phyloP scores from a whole-genome alignment of 2,888 invertebrate species.

The Epirrhoe alternata region DNA sequence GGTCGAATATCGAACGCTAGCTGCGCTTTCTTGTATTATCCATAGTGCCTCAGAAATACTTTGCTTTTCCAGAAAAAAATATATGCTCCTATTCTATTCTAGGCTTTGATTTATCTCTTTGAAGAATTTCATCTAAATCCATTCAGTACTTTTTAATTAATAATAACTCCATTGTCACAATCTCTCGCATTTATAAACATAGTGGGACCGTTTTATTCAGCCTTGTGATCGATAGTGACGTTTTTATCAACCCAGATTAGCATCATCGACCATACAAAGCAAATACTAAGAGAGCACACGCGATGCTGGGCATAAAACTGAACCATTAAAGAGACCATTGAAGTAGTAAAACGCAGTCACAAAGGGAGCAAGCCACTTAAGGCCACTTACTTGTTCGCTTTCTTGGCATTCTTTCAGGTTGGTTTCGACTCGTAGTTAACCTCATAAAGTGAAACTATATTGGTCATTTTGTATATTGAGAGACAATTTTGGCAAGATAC shows the following conservation, averaged over 20 bases:
- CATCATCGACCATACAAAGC: slow-evolving; percentile 18
- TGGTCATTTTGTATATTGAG: slow-evolving; percentile 11
- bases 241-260: slow-evolving; percentile 11
- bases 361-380: slow-evolving; percentile 64
- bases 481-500: not conserved
- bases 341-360: slow-evolving; percentile 63
- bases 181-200: too few species aligned
- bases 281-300: slow-evolving; percentile 21
- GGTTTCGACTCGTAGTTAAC: slow-evolving; percentile 52
- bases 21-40: too few species aligned
- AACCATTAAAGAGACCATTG: slow-evolving; percentile 55
- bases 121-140: too few species aligned
- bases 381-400: slow-evolving; percentile 63
- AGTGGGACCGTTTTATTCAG: too few species aligned
- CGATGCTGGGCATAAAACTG: slow-evolving; percentile 49
- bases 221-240: not conserved
- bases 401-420: slow-evolving; percentile 68
- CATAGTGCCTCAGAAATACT: too few species aligned
- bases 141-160: too few species aligned
- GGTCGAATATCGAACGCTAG: too few species aligned
- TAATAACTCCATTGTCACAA: too few species aligned
- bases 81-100: too few species aligned
- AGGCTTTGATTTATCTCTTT: too few species aligned
- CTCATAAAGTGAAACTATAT: slow-evolving; percentile 25
- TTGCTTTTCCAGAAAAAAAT: too few species aligned